phyloP scores from a whole-genome alignment of 2,888 invertebrate genomes.

The Desoria tigrina region DNA sequence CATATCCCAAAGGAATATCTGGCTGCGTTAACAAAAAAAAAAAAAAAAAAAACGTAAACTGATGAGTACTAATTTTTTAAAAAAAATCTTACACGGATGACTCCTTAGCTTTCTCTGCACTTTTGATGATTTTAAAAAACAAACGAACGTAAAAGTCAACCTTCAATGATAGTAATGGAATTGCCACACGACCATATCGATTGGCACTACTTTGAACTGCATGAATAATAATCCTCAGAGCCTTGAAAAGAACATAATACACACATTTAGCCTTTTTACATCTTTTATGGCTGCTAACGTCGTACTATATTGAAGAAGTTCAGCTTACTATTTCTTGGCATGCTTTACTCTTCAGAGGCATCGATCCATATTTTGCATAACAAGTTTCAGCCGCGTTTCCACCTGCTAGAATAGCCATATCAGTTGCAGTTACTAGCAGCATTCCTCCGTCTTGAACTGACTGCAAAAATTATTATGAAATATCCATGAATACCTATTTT shows the following conservation, averaged over 20 bases:
- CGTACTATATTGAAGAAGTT: no score
- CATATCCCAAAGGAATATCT: no score
- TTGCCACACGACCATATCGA: constrained; percentile 87
- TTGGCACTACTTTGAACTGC: constrained; percentile 90
- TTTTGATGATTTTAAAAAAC: constrained; percentile 80
- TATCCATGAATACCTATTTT: not conserved
- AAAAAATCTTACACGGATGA: constrained; percentile 76
- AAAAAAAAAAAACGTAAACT: no score
- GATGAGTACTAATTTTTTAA: no score
- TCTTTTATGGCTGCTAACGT: no score
- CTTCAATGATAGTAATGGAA: constrained; percentile 85
- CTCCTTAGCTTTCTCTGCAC: constrained; percentile 81
- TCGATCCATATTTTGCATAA: constrained; percentile 69
- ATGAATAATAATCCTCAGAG: constrained; percentile 86
- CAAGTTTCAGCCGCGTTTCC: constrained; percentile 95
- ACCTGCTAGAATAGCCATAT: constrained; percentile 86
- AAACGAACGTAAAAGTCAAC: constrained; percentile 96
- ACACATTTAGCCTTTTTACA: no score
- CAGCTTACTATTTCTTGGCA: constrained; percentile 90
- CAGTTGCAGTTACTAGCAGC: constrained; percentile 92
- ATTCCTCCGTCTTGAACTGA: constrained; percentile 79
- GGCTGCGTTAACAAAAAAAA: no score
- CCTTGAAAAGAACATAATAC: constrained; percentile 61
- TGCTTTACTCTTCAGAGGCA: constrained; percentile 78
- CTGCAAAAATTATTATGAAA: constrained; percentile 58